phyloP scores from a whole-genome alignment of 2,797 vertebrate genomes.

The Myotis planiceps region DNA sequence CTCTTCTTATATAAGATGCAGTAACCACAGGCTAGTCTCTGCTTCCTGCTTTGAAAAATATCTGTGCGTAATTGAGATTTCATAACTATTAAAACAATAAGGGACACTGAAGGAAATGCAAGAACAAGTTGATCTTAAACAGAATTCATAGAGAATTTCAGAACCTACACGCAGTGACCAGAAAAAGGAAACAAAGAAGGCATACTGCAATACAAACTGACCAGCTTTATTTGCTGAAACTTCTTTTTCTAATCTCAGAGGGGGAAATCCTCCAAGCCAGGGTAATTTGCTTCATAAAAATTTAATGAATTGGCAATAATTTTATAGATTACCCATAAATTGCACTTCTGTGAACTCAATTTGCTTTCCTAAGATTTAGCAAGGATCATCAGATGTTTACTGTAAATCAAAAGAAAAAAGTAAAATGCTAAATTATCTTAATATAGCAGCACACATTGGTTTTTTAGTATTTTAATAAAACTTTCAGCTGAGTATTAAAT shows the following conservation, averaged over 20 bases:
- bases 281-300: neutral
- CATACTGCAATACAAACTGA: neutral
- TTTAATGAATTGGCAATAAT: slow-evolving; percentile 11
- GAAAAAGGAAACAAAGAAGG: neutral
- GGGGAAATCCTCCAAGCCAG: neutral
- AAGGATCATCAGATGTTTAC: slow-evolving; percentile 8
- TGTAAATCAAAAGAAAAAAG: slow-evolving; percentile 51
- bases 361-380: slow-evolving; percentile 9
- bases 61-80: neutral
- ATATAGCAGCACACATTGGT: slow-evolving; percentile 17
- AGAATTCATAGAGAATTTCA: slow-evolving; percentile 6
- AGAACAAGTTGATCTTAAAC: neutral
- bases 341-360: neutral
- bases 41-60: neutral
- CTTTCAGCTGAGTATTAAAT: slow-evolving; percentile 40
- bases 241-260: neutral
- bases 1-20: neutral
- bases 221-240: neutral
- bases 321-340: neutral
- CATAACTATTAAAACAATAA: neutral
- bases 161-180: neutral
- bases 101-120: neutral
- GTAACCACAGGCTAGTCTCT: neutral
- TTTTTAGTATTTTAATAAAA: neutral
- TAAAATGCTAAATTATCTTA: slow-evolving; percentile 25